Conservation (phyloP, 2,797 vertebrate genomes). For the Phataginus tricuspis region DNA sequence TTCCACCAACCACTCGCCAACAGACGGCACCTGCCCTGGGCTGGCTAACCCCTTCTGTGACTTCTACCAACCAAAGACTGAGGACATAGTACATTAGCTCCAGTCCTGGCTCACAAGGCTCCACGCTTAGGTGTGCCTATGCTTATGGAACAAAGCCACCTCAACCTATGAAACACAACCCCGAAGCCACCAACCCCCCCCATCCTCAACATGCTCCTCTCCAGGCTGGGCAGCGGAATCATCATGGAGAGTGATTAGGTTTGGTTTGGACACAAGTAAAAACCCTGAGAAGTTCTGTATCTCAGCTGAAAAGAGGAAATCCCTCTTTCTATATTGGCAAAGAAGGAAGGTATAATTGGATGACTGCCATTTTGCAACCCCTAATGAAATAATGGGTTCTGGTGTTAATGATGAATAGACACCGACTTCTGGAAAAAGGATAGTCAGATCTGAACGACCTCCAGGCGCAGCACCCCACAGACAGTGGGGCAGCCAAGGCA, state of each 20-base stretch:
- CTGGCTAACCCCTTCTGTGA: background rate
- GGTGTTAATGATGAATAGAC: background rate
- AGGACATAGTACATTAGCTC: fast-evolving
- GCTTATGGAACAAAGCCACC: background rate
- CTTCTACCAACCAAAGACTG: background rate
- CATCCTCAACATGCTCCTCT: background rate
- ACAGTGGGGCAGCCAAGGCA: too few species aligned
- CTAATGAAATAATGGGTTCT: background rate
- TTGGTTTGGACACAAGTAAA: background rate
- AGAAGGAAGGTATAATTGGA: background rate
- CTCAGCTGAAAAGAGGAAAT: background rate
- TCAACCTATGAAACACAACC: background rate
- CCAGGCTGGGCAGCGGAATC: background rate
- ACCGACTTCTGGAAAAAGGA: background rate
- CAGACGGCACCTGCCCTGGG: background rate
- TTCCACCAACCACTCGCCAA: too few species aligned
- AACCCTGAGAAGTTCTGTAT: background rate
- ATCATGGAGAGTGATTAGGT: background rate
- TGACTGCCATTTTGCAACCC: background rate
- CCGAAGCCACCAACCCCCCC: too few species aligned
- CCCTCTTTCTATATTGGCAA: background rate
- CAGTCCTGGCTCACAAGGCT: background rate
- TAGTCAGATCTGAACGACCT: background rate
- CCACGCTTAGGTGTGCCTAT: background rate
- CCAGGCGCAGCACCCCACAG: background rate